Evolutionary conservation across 2,113 vertebrate species (phyloP), one percentile per base, ranked within the genome.

Genomic region (Phrynosoma blainvillii): DNA sequence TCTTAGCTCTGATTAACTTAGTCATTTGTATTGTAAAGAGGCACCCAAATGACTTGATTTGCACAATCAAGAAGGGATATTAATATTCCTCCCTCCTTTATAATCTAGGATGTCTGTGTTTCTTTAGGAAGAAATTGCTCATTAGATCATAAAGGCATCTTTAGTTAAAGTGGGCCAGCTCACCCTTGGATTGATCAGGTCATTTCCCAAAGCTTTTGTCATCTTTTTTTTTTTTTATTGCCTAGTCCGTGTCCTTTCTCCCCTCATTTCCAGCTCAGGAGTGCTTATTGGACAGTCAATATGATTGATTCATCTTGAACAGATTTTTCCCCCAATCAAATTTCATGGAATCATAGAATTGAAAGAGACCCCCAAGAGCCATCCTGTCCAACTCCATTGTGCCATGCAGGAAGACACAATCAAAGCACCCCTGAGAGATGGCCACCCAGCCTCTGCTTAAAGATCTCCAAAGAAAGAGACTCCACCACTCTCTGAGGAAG

Each of bases 1-100:
- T 18, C 30, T 5, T 62, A 66, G 71, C 66, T 71, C 77, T 83
- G 87, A 83, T 88, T 88, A 88, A 88, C 42, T 83, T 83, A n/a
- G 56, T 54, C 52, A 77, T 88, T 88, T 83, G 47, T 87, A 82
- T 68, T 77, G 59, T 54, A 77, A 83, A 77, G 80, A 83, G 71
- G 80, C 79, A 66, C 66, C 59, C 4, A n/a, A 77, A 65, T 54
- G 21, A 62, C 78, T 83, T 82, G 79, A 82, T 82, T 87, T 82
- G 73, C 52, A 59, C 80, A 88, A 88, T 88, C 80, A 83, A 68
- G 87, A 68, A 13, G 66, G 73, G 73, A 5, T 80, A 83, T 88
- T 75, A 88, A 88, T 77, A 83, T 83, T 77, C 71, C 14, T 54
- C 66, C 59, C 59, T 40, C 56, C 68, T 76, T 76, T 56, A 52